Base-by-base conservation (phyloP, 2,888 invertebrate genomes). In the Hydropsyche betteni region DNA sequence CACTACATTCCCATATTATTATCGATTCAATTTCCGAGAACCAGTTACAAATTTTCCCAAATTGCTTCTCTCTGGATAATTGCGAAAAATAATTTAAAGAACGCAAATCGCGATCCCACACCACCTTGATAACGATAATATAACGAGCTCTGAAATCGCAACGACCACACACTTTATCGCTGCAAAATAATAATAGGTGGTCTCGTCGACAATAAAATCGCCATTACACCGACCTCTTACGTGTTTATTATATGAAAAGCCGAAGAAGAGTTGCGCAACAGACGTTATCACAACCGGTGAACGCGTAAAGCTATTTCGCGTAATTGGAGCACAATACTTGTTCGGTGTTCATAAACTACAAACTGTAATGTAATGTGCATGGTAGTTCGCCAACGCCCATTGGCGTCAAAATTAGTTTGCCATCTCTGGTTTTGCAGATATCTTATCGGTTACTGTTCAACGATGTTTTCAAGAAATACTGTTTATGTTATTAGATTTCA, bases 301-400 rank as follows among this genome's bases (percentile, higher is more conserved):
- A 69, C 51, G 10, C 44, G 53, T 70, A 70, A 51, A 51, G 52
- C 52, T 70, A 70, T 70, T 70, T 70, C 53, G 53, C 53, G 53
- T 70, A 70, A 70, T 70, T 70, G 70, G 70, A 70, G 70, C 53
- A 70, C 70, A 70, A 70, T 53, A 70, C 70, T 53, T 12, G 24
- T 55, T 24, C 55, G 55, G 12, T 55, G 44, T 6, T 8, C 10
- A 44, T 44, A 44, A 44, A 8, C 44, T 44, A 10, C 10, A 10
- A 8, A 10, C 7, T 8, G 44, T 44, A 8, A 24, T 24, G 10
- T 44, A 44, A 10, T 44, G 44, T 44, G 44, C 10, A 24, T 24
- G 24, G 24, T 24, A 24, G 24, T 24, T 24, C 24, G 44, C 44
- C 44, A 44, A 44, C 44, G 44, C 44, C 44, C 44, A 44, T 44